phyloP scores from a whole-genome alignment of 2,888 invertebrate species.

The Conistra vaccinii region DNA sequence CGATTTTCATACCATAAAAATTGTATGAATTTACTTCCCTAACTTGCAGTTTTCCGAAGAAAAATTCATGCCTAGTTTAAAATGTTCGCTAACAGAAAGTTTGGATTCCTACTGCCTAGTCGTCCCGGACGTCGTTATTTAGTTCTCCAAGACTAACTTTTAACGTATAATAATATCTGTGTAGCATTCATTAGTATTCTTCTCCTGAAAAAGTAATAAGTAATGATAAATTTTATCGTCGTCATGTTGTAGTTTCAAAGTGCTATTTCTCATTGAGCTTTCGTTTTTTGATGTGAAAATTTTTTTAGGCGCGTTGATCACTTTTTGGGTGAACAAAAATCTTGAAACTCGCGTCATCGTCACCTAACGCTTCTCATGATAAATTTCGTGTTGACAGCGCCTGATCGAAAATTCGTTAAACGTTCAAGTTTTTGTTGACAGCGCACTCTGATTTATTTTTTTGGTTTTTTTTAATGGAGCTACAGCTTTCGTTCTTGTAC shows the following conservation, averaged over 20 bases:
- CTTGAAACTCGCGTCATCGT: too few species aligned
- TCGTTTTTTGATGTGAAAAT: too few species aligned
- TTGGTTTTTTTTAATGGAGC: too few species aligned
- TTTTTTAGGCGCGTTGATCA: too few species aligned
- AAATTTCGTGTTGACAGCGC: too few species aligned
- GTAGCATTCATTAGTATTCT: conserved; percentile 26
- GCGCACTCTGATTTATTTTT: too few species aligned
- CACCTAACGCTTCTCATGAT: too few species aligned
- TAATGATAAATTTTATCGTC: conserved; percentile 24
- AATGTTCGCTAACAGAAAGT: conserved; percentile 52
- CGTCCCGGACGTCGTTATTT: conserved; percentile 54
- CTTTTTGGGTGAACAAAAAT: too few species aligned
- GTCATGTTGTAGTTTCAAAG: conserved; percentile 15
- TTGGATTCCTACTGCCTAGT: conserved; percentile 42
- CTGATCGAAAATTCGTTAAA: too few species aligned
- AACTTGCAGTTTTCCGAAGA: conserved; percentile 29
- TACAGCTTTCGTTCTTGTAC: too few species aligned
- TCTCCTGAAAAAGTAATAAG: conserved; percentile 1
- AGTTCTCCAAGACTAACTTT: conserved; percentile 50
- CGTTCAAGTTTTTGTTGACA: too few species aligned
- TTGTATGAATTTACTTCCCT: conserved; percentile 7
- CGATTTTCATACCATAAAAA: conserved; percentile 12
- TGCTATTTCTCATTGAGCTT: conserved; percentile 9
- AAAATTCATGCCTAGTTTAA: conserved; percentile 47
- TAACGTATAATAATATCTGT: conserved; percentile 30